A percentile compares a stretch with the other conserved stretches of the same genome.
phyloP scores from a whole-genome alignment of 2,113 vertebrate genomes.

The Jacana jacana region DNA sequence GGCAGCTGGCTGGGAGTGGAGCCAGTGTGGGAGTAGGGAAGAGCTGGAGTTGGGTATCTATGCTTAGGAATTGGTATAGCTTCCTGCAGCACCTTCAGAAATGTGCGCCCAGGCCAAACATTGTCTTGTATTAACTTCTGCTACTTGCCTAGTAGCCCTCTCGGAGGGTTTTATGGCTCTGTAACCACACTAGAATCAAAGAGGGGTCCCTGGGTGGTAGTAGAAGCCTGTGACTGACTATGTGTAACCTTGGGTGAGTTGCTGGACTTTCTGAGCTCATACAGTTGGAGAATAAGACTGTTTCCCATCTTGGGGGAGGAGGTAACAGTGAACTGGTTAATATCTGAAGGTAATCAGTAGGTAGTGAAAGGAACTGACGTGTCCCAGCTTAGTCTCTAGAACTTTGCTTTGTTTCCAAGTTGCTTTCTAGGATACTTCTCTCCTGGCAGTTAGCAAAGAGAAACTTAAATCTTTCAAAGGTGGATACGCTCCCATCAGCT shows the following conservation, averaged over 20 bases:
- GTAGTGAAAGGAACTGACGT: background rate
- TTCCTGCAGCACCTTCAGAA: background rate
- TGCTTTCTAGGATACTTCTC: background rate
- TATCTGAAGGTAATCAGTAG: background rate
- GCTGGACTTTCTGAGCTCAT: background rate
- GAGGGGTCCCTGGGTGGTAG: background rate
- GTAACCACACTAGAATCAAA: background rate
- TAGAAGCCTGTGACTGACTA: background rate
- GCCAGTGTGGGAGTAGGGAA: background rate
- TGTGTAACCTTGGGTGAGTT: background rate
- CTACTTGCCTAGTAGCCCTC: background rate
- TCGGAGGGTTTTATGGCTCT: background rate
- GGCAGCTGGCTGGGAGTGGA: background rate
- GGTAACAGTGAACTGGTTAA: background rate
- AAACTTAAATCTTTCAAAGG: background rate
- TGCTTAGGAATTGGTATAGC: background rate
- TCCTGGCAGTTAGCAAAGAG: background rate
- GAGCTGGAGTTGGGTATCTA: background rate
- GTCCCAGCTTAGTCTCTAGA: background rate
- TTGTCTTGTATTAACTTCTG: background rate
- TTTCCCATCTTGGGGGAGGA: background rate
- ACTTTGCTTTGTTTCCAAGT: background rate
- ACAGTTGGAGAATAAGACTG: background rate
- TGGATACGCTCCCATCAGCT: background rate
- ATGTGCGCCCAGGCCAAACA: rapidly evolving